phyloP scores from a whole-genome alignment of 2,888 invertebrate species.

The Leptinotarsa peninsularis region DNA sequence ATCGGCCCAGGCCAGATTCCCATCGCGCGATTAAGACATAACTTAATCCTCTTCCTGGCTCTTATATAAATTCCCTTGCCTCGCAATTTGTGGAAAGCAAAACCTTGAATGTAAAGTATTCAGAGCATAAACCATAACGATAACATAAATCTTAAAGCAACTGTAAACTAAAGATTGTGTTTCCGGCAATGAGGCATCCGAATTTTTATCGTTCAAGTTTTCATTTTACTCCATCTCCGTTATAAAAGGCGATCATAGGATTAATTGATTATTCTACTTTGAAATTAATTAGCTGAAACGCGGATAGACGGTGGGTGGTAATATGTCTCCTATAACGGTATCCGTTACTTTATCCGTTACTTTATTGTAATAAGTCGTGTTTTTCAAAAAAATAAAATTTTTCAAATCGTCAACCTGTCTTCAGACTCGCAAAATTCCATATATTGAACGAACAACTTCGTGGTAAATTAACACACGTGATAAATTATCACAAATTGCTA shows the following conservation, averaged over 20 bases:
- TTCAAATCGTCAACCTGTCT: no score
- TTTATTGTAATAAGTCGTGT: no score
- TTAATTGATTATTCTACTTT: not conserved
- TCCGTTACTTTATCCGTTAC: no score
- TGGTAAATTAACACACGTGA: no score
- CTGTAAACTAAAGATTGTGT: slow-evolving; percentile 40
- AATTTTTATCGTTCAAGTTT: slow-evolving; percentile 12
- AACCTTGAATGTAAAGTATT: slow-evolving; percentile 35
- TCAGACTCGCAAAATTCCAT: no score
- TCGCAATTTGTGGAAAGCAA: slow-evolving; percentile 11
- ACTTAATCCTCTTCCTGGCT: slow-evolving; percentile 12
- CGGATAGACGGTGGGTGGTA: no score
- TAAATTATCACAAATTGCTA: no score
- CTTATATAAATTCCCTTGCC: slow-evolving; percentile 26
- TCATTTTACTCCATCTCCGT: slow-evolving; percentile 1
- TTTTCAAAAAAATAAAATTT: no score
- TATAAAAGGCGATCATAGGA: slow-evolving; percentile 8
- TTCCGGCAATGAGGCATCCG: slow-evolving; percentile 31
- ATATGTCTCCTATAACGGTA: no score
- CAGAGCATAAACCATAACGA: slow-evolving; percentile 46
- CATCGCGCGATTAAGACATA: slow-evolving; percentile 6
- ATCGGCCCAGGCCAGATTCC: not conserved
- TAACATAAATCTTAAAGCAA: slow-evolving; percentile 43
- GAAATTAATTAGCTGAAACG: no score
- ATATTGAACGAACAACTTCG: no score